A percentile compares a stretch with the other conserved stretches of the same genome.
phyloP scores from a whole-genome alignment of 2,113 vertebrate species.

The Rhadina sibilatrix region DNA sequence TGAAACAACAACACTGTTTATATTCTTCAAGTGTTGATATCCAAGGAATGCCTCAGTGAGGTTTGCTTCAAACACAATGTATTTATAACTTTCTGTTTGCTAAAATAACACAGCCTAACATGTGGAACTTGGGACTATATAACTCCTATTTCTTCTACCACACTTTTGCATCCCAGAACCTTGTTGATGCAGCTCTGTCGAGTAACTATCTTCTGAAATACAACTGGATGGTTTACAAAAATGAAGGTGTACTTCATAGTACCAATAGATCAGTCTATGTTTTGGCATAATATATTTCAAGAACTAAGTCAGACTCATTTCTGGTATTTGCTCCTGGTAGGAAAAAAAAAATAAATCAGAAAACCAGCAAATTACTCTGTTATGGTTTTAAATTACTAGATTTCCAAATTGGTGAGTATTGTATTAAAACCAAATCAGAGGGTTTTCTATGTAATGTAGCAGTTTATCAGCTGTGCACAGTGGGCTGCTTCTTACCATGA shows the following conservation, averaged over 20 bases:
- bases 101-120: neutral
- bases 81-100: neutral
- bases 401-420: neutral
- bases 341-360: neutral
- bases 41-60: neutral
- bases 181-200: rapidly evolving
- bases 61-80: neutral
- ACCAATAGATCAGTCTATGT: neutral
- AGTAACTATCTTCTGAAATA: neutral
- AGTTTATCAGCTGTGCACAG: neutral
- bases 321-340: neutral
- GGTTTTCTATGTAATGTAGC: neutral
- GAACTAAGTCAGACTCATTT: neutral
- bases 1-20: neutral
- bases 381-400: neutral
- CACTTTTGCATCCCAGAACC: neutral
- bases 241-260: neutral
- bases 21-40: neutral
- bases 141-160: neutral
- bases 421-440: neutral
- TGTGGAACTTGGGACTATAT: rapidly evolving
- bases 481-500: neutral
- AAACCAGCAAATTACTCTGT: neutral
- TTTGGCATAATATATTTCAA: neutral
- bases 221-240: neutral